phyloP scores from a whole-genome alignment of 2,797 vertebrate species.

The Pristis pectinata region DNA sequence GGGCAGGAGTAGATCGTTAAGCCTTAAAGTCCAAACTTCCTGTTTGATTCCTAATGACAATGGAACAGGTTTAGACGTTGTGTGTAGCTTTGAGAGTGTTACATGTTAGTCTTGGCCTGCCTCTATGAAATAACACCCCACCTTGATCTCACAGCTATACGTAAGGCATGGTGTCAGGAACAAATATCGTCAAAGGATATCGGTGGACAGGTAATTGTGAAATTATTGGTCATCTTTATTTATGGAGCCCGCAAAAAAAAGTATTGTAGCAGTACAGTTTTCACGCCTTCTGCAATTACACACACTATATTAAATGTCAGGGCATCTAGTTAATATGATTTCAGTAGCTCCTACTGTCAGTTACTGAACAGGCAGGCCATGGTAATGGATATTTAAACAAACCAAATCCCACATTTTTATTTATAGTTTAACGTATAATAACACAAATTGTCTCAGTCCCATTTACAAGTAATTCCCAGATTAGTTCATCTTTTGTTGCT shows the following conservation, averaged over 20 bases:
- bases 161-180: not conserved
- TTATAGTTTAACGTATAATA: not conserved
- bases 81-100: not conserved
- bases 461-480: not conserved
- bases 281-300: not conserved
- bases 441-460: not conserved
- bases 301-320: not conserved
- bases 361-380: not conserved
- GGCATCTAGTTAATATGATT: not conserved
- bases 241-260: not conserved
- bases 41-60: not conserved
- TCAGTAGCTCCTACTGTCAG: not conserved
- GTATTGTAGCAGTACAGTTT: not conserved
- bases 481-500: not conserved
- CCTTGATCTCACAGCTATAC: not conserved
- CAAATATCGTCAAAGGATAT: not conserved
- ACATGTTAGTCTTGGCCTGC: not conserved
- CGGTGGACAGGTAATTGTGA: not conserved
- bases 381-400: constrained; percentile 5
- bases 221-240: not conserved
- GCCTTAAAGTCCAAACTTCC: no score
- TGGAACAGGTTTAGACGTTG: not conserved
- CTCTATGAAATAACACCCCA: not conserved
- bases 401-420: not conserved
- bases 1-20: not conserved